These are phyloP conservation scores for Dermolepida albohirtum DNA, from an alignment of 2,888 invertebrate species.

Conservation along the genomic window DNA sequence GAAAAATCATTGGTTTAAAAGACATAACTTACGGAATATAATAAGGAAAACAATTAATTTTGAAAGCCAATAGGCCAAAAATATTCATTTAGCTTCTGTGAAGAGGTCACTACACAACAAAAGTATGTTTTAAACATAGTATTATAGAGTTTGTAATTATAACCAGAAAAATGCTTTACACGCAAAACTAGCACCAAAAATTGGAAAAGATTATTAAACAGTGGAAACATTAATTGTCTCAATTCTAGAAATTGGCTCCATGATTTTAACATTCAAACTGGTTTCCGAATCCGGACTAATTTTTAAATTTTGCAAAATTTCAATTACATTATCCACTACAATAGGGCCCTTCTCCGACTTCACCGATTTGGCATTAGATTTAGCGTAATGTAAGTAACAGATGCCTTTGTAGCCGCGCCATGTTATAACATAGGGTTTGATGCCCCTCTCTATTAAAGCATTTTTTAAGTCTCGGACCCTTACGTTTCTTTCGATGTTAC, in stretches of 20 bases:
- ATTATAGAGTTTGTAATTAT: conserved; percentile 2
- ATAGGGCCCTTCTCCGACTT: conserved; percentile 54
- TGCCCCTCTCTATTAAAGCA: conserved; percentile 78
- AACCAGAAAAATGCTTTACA: conserved; percentile 7
- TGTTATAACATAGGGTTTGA: conserved; percentile 80
- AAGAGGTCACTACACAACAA: no score
- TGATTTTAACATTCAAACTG: conserved; percentile 64
- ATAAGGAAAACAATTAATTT: not conserved
- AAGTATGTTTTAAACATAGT: no score
- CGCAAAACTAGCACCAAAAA: conserved; percentile 11
- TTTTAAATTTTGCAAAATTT: conserved; percentile 65
- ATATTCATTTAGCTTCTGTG: no score
- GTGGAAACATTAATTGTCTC: conserved; percentile 68
- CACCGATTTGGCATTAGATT: conserved; percentile 64
- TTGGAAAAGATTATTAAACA: conserved; percentile 57
- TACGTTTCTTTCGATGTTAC: conserved; percentile 78
- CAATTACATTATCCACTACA: conserved; percentile 66
- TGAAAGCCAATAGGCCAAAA: no score
- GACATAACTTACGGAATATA: not conserved
- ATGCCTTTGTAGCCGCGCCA: conserved; percentile 69
- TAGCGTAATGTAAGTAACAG: conserved; percentile 79
- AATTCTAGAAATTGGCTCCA: conserved; percentile 66
- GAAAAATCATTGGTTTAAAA: conserved; percentile 22
- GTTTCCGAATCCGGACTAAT: conserved; percentile 60
- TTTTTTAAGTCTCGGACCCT: conserved; percentile 81